phyloP scores from a whole-genome alignment of 2,113 vertebrate species.

The Acinonyx jubatus region DNA sequence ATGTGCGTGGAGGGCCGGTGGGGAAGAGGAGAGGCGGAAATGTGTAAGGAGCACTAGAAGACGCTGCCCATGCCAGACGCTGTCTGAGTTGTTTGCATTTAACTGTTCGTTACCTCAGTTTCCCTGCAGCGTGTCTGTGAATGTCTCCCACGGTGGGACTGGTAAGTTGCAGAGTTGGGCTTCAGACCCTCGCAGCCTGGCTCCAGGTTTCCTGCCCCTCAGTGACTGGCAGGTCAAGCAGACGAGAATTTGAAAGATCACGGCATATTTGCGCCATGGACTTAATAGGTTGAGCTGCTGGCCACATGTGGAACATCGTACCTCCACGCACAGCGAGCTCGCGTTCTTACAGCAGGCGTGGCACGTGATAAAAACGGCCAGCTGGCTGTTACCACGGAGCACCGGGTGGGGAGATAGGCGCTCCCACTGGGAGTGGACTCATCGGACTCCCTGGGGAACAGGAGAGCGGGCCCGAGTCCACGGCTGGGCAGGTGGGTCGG shows the following conservation, averaged over 20 bases:
- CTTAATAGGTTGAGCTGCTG: rapidly evolving
- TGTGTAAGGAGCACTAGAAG: rapidly evolving
- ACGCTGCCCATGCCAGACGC: rapidly evolving
- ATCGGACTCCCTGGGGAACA: rapidly evolving
- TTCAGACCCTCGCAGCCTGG: neutral
- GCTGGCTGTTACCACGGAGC: rapidly evolving
- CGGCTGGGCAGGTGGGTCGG: neutral
- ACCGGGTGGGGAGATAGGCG: neutral
- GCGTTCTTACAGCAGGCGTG: rapidly evolving
- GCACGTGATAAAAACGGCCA: rapidly evolving
- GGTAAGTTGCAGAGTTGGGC: neutral
- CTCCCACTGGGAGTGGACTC: neutral
- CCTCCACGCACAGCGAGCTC: neutral
- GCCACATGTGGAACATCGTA: rapidly evolving
- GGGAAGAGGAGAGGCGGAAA: neutral
- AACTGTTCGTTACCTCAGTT: neutral
- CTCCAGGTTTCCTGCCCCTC: neutral
- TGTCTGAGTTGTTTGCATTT: rapidly evolving
- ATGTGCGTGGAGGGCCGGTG: neutral
- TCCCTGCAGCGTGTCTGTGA: rapidly evolving
- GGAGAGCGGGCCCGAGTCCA: neutral
- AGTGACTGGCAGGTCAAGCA: neutral
- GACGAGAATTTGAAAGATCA: neutral
- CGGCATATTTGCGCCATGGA: rapidly evolving
- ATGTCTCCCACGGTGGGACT: rapidly evolving